Conservation (phyloP, 2,888 invertebrate genomes). For the Silvanus unidentatus region DNA sequence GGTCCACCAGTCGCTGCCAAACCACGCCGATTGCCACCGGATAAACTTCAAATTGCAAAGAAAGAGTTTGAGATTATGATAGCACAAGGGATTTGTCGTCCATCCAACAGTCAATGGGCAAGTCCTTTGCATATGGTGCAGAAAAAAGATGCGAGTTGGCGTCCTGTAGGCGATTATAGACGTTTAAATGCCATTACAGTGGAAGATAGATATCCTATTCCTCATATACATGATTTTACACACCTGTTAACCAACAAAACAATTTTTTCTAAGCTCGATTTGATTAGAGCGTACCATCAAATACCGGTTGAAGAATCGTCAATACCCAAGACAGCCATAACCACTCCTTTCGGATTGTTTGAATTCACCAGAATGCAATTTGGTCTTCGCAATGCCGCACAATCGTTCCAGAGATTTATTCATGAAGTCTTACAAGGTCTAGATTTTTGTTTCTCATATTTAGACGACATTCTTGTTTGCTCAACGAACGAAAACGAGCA, state of each 20-base stretch:
- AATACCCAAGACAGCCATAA: constrained; percentile 38
- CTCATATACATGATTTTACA: constrained; percentile 22
- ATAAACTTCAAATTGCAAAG: constrained; percentile 23
- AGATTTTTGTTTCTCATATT: constrained; percentile 31
- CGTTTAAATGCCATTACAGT: constrained; percentile 19
- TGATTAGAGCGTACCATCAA: constrained; percentile 32
- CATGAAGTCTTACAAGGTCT: constrained; percentile 25
- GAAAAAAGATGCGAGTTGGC: constrained; percentile 22
- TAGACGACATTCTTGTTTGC: constrained; percentile 34
- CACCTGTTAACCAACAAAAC: constrained; percentile 12
- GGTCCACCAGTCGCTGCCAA: constrained; percentile 6
- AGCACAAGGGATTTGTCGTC: constrained; percentile 24
- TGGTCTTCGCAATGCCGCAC: constrained; percentile 36
- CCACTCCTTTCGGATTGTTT: constrained; percentile 37
- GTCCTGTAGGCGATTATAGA: constrained; percentile 26
- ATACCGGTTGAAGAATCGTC: constrained; percentile 35
- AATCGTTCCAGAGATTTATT: constrained; percentile 38
- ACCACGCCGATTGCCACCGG: constrained; percentile 12
- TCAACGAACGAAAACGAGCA: constrained; percentile 24
- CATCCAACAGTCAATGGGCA: constrained; percentile 27
- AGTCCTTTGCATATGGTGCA: constrained; percentile 27
- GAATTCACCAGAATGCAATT: constrained; percentile 34
- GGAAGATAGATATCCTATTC: constrained; percentile 21
- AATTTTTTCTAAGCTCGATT: constrained; percentile 12
- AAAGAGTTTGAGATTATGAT: constrained; percentile 27